Conservation (phyloP, 2,888 invertebrate species). For the Xanthostigma xanthostigma region DNA sequence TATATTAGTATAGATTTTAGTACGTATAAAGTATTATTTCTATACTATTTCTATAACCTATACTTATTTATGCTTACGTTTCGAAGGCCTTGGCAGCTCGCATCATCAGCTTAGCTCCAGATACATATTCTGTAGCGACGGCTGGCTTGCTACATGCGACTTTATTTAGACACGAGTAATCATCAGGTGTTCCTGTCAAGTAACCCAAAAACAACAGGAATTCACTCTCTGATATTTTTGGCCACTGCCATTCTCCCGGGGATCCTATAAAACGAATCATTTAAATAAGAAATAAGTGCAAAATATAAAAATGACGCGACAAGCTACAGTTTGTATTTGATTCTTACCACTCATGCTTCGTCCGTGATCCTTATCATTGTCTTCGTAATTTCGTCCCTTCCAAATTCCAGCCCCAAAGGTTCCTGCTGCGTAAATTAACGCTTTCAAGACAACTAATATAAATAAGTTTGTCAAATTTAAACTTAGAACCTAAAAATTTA, state of each 20-base stretch:
- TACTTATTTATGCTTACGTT: conserved; percentile 33
- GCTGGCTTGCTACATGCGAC: conserved; percentile 61
- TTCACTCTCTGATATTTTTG: conserved; percentile 51
- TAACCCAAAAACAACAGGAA: conserved; percentile 53
- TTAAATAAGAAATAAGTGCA: too few species aligned
- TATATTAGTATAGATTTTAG: too few species aligned
- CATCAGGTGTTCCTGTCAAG: conserved; percentile 46
- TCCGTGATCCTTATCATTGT: conserved; percentile 17
- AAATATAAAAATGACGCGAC: too few species aligned
- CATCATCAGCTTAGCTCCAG: conserved; percentile 61
- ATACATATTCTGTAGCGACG: conserved; percentile 56
- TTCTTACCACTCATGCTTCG: too few species aligned
- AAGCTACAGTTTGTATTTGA: too few species aligned
- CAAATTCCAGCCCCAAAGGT: conserved; percentile 59
- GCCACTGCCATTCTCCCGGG: conserved; percentile 31
- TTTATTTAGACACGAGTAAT: conserved; percentile 57
- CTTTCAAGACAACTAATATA: conserved; percentile 65
- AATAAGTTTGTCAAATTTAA: conserved; percentile 70
- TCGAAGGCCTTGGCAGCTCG: conserved; percentile 53
- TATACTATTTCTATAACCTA: too few species aligned
- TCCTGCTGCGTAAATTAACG: conserved; percentile 67
- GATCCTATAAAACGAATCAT: too few species aligned
- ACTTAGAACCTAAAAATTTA: conserved; percentile 47
- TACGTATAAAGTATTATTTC: not conserved
- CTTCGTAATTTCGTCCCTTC: conserved; percentile 27